phyloP scores from a whole-genome alignment of 1,140 invertebrate species.

The Drosophila novamexicana region DNA sequence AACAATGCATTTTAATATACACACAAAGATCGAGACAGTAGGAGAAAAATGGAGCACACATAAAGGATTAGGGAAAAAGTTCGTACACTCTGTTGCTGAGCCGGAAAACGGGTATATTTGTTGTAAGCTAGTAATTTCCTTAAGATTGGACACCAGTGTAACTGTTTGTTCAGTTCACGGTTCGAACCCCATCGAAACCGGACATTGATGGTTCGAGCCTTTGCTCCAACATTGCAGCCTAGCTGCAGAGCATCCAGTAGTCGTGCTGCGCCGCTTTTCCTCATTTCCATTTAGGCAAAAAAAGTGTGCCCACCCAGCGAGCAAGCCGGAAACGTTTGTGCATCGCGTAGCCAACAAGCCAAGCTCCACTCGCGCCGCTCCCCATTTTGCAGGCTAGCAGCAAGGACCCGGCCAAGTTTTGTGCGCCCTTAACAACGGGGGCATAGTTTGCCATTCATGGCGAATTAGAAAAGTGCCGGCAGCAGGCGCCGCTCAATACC shows the following conservation, averaged over 20 bases:
- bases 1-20: slow-evolving; percentile 14
- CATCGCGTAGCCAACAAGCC: not conserved
- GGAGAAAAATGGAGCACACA: not conserved
- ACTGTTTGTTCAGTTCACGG: too few species aligned
- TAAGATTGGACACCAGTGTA: too few species aligned
- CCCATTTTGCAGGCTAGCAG: slow-evolving; percentile 9
- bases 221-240: too few species aligned
- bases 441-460: slow-evolving; percentile 47
- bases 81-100: not conserved
- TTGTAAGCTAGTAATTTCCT: not conserved
- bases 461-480: slow-evolving; percentile 77
- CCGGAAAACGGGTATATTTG: not conserved
- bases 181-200: too few species aligned
- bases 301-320: slow-evolving; percentile 17
- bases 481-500: slow-evolving; percentile 76
- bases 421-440: slow-evolving; percentile 16
- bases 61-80: not conserved
- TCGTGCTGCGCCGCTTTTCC: not conserved
- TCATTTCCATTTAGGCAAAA: not conserved
- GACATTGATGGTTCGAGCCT: too few species aligned
- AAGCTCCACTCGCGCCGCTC: not conserved
- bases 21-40: not conserved
- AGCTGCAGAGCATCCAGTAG: not conserved
- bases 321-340: slow-evolving; percentile 15
- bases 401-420: slow-evolving; percentile 9